Evolutionary conservation across 1,140 invertebrate genomes (phyloP).

Genomic region (Anagrus nilaparvatae): DNA sequence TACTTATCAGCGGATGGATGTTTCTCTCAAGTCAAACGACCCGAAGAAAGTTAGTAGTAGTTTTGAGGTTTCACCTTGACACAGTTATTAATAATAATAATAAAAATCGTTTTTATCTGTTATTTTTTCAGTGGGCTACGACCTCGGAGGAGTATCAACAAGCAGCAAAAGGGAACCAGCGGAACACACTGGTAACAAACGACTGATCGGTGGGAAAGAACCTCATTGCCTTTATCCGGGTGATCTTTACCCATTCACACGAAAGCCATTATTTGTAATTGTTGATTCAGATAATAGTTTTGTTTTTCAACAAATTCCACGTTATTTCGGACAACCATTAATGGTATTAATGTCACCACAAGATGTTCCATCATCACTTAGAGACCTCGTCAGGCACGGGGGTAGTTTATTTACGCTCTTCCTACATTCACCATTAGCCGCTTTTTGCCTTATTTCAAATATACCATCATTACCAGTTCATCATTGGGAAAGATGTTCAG

Average conservation of each 20-base stretch:
- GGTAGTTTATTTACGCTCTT: constrained; percentile 92
- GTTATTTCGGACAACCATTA: constrained; percentile 89
- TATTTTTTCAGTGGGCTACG: constrained; percentile 67
- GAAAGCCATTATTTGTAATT: constrained; percentile 86
- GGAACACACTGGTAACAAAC: constrained; percentile 50
- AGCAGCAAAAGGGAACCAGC: constrained; percentile 71
- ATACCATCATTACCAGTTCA: constrained; percentile 74
- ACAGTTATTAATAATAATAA: constrained; percentile 23
- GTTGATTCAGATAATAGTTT: constrained; percentile 93
- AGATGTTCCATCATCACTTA: constrained; percentile 73
- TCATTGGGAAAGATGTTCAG: constrained; percentile 85
- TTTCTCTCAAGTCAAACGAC: constrained; percentile 77
- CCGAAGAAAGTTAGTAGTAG: constrained; percentile 71
- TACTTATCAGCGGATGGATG: constrained; percentile 92
- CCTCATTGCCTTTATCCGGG: constrained; percentile 86
- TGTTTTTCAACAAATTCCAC: constrained; percentile 85
- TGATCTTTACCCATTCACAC: constrained; percentile 83
- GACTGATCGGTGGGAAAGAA: constrained; percentile 63
- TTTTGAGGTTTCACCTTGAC: neutral
- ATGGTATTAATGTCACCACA: constrained; percentile 90
- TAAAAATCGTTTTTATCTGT: constrained; percentile 15
- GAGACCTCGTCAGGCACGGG: constrained; percentile 75
- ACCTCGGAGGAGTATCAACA: constrained; percentile 82
- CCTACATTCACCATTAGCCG: constrained; percentile 86
- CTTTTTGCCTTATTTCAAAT: constrained; percentile 87